A percentile compares a stretch with the other conserved stretches of the same genome.
phyloP scores from a whole-genome alignment of 2,888 invertebrate genomes.

The Dryadula phaetusa region DNA sequence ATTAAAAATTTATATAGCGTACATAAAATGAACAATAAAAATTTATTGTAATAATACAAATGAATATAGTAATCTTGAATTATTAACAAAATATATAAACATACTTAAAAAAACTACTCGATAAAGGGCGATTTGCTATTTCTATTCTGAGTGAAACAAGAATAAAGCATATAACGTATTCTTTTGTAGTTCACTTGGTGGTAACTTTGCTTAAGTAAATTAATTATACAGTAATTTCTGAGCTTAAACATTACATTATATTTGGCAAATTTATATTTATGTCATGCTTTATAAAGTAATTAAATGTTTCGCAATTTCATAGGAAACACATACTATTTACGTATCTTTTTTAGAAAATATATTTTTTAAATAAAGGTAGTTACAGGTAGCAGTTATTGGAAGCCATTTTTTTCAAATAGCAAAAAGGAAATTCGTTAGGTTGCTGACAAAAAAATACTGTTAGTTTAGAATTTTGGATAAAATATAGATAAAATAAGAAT shows the following conservation, averaged over 20 bases:
- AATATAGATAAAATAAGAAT: too few relatives aligned
- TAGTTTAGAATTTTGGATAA: too few relatives aligned
- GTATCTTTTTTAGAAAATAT: too few relatives aligned
- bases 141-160: conserved; percentile 10
- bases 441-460: too few relatives aligned
- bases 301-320: too few relatives aligned
- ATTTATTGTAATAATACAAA: not conserved
- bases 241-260: not conserved
- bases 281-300: too few relatives aligned
- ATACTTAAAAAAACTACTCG: not conserved
- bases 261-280: not conserved
- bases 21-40: not conserved
- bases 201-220: conserved; percentile 1
- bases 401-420: too few relatives aligned
- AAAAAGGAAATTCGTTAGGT: too few relatives aligned
- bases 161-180: not conserved
- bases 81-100: not conserved
- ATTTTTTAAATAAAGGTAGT: too few relatives aligned
- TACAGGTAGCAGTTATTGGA: too few relatives aligned
- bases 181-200: conserved; percentile 1
- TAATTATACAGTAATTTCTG: not conserved
- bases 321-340: too few relatives aligned
- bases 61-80: not conserved
- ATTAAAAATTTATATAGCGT: not conserved
- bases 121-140: not conserved